phyloP scores from a whole-genome alignment of 2,797 vertebrate genomes.

The Xiphorhynchus erythropygius region DNA sequence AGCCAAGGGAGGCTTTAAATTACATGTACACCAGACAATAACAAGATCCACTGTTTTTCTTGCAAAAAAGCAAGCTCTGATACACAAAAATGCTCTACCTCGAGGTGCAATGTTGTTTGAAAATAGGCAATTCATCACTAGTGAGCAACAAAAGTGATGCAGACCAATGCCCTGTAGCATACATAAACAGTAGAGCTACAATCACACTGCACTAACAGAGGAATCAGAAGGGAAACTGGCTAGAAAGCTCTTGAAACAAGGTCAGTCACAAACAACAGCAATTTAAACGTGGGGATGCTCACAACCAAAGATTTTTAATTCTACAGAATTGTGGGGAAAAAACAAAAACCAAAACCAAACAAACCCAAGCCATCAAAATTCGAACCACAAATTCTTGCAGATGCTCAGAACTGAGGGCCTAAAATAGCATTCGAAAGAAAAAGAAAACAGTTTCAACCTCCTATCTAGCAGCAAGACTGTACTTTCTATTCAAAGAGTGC shows the following conservation, averaged over 20 bases:
- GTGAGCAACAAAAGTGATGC: not conserved
- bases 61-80: not conserved
- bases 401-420: not conserved
- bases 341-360: not conserved
- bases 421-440: conserved; percentile 20
- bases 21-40: not conserved
- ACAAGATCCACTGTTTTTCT: not conserved
- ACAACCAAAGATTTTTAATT: not conserved
- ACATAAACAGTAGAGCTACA: not conserved
- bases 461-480: not conserved
- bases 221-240: not conserved
- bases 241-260: not conserved
- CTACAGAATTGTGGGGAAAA: not conserved
- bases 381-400: not conserved
- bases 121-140: not conserved
- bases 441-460: not conserved
- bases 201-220: not conserved
- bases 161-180: not conserved
- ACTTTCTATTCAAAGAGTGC: not conserved
- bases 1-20: not conserved
- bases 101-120: not conserved
- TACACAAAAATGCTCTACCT: not conserved
- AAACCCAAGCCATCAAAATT: not conserved
- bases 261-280: not conserved
- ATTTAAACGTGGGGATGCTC: not conserved